Evolutionary conservation across 2,888 invertebrate species (phyloP).

Genomic region (Drosophila leonis): DNA sequence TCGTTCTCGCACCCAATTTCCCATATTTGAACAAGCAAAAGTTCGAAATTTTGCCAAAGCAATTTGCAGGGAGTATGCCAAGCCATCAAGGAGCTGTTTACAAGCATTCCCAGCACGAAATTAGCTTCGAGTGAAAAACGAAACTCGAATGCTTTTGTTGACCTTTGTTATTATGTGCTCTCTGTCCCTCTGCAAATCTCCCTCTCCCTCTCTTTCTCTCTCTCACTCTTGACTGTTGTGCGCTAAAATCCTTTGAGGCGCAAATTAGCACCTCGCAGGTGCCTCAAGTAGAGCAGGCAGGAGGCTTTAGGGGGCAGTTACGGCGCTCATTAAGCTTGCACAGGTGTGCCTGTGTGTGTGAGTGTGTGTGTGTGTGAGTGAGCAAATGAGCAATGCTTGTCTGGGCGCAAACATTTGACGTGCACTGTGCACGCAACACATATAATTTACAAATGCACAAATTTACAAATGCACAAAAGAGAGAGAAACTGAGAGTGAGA

Average conservation of each 20-base stretch:
- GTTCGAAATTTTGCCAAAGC: not conserved
- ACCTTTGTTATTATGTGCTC: constrained; percentile 48
- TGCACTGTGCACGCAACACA: constrained; percentile 46
- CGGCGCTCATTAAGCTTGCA: constrained; percentile 42
- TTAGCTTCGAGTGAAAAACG: constrained; percentile 26
- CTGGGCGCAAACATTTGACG: constrained; percentile 68
- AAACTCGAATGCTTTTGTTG: constrained; percentile 38
- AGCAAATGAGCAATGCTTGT: constrained; percentile 72
- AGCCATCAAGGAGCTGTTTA: constrained; percentile 3
- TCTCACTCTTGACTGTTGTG: constrained; percentile 20
- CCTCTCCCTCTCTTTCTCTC: not conserved
- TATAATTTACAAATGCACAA: constrained; percentile 61
- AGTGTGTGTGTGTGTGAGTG: constrained; percentile 14
- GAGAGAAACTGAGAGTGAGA: not conserved
- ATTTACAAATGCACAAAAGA: constrained; percentile 36
- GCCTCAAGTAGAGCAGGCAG: constrained; percentile 25
- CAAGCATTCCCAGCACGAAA: constrained; percentile 6
- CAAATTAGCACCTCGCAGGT: constrained; percentile 79
- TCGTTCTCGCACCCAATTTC: not conserved
- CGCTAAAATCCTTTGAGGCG: constrained; percentile 75
- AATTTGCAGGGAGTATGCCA: not conserved
- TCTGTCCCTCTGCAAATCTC: not conserved
- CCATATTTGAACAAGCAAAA: not conserved
- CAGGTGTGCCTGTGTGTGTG: not conserved
- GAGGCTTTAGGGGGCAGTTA: not conserved